Evolutionary conservation across 2,888 invertebrate genomes (phyloP), one percentile per base, ranked within the genome.

Genomic region (Cephus pygmeus): DNA sequence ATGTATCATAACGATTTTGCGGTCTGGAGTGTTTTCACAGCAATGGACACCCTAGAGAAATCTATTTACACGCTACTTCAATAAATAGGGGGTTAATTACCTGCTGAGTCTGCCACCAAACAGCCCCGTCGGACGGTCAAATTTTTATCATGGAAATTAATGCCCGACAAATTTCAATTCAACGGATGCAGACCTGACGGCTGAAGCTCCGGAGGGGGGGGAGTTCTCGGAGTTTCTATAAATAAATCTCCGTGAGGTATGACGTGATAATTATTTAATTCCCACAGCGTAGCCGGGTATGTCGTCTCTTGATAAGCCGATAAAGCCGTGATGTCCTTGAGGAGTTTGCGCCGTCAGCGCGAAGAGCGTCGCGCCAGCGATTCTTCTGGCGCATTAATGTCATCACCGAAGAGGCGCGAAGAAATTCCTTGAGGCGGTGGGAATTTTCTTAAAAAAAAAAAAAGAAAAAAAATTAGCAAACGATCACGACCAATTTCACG

Each of bases 301-400:
- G 73, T 79, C 79, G 81, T 69, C 69, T 78, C 78, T 80, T 80
- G 87, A 87, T 85, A 87, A 87, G 79, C 69, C 83, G 86, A 85
- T 83, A 83, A 84, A 85, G 80, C 73, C 81, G n/a, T 11, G 68
- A 34, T 85, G 86, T 81, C 87, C 87, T 87, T 87, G 87, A 84
- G 79, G 76, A 77, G 56, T 83, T 73, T 85, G 87, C 87, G 75
- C 74, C 73, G 81, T 87, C 87, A 87, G 87, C 87, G 76, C 76
- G 76, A 81, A 79, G 76, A 82, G 83, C 77, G 83, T 82, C 83
- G 81, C 76, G 79, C 69, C 81, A 82, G 85, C 84, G 79, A 79
- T 81, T 80, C 80, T 79, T 81, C 80, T 81, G 75, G 75, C 74
- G 75, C 76, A 69, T 33, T 76, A 69, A 79, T 77, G 83, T 82